phyloP scores from a whole-genome alignment of 2,888 invertebrate species.

The Agonopterix subpropinquella region DNA sequence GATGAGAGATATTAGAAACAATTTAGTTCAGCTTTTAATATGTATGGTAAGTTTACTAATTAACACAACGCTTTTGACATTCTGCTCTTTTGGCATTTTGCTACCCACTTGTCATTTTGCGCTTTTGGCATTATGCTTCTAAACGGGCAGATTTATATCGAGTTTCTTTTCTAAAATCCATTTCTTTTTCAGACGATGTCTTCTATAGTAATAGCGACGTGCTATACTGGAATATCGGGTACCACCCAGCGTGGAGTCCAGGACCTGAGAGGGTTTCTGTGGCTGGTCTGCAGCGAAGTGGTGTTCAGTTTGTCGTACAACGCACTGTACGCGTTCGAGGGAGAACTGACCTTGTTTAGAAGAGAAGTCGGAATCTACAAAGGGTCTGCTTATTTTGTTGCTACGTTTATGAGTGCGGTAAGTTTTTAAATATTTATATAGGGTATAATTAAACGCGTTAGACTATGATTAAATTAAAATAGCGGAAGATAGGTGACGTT shows the following conservation, averaged over 20 bases:
- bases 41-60: conserved; percentile 71
- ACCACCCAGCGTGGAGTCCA: conserved; percentile 65
- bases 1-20: conserved; percentile 74
- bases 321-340: conserved; percentile 57
- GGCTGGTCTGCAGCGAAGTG: conserved; percentile 67
- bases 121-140: too few species aligned
- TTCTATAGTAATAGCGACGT: conserved; percentile 50
- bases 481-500: neutral
- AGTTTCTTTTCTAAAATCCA: neutral
- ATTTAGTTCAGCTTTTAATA: conserved; percentile 70
- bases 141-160: too few species aligned
- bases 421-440: conserved; percentile 14
- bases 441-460: too few species aligned
- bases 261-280: conserved; percentile 62
- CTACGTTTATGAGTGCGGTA: conserved; percentile 49
- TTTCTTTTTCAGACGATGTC: conserved; percentile 45
- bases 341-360: conserved; percentile 54
- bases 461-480: too few species aligned
- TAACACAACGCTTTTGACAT: too few species aligned
- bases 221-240: conserved; percentile 57
- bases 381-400: conserved; percentile 57
- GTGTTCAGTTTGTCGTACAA: conserved; percentile 62
- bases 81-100: too few species aligned
- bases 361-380: conserved; percentile 61
- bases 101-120: too few species aligned